A percentile compares a stretch with the other conserved stretches of the same genome.
These are phyloP conservation scores for Parnassius apollo DNA, from an alignment of 2,888 invertebrate genomes.

Conservation along the genomic window DNA sequence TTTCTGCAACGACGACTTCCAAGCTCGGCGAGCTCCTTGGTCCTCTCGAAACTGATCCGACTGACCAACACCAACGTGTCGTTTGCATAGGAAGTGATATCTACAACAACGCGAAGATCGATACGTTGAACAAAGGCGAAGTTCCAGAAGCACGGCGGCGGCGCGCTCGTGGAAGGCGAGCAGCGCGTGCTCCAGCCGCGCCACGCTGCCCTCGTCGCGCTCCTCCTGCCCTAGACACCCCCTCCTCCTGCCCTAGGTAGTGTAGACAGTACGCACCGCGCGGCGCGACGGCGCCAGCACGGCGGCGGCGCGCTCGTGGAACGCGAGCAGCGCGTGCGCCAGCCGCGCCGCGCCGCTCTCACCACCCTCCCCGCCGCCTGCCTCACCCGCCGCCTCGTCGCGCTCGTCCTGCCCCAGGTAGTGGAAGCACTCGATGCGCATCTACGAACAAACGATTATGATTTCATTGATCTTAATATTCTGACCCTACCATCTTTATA, in stretches of 20 bases:
- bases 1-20: no score
- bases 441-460: conserved; percentile 58
- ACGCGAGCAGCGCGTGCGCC: conserved; percentile 59
- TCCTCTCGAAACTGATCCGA: no score
- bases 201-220: conserved; percentile 51
- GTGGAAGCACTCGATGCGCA: conserved; percentile 97
- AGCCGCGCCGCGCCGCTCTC: conserved; percentile 67
- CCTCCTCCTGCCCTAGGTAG: conserved; percentile 47
- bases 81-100: no score
- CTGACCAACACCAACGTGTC: no score
- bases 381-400: conserved; percentile 25
- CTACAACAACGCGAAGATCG: no score
- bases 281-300: conserved; percentile 42
- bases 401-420: conserved; percentile 84
- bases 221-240: conserved; percentile 82
- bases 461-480: no score
- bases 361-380: conserved; percentile 81
- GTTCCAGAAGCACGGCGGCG: conserved; percentile 42
- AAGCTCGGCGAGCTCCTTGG: no score
- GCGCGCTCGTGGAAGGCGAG: conserved; percentile 63
- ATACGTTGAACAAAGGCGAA: no score
- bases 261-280: conserved; percentile 44
- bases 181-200: conserved; percentile 57
- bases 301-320: conserved; percentile 56
- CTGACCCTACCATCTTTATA: no score